Evolutionary conservation across 2,797 vertebrate genomes (phyloP).

Genomic region (Gambelia wislizenii): DNA sequence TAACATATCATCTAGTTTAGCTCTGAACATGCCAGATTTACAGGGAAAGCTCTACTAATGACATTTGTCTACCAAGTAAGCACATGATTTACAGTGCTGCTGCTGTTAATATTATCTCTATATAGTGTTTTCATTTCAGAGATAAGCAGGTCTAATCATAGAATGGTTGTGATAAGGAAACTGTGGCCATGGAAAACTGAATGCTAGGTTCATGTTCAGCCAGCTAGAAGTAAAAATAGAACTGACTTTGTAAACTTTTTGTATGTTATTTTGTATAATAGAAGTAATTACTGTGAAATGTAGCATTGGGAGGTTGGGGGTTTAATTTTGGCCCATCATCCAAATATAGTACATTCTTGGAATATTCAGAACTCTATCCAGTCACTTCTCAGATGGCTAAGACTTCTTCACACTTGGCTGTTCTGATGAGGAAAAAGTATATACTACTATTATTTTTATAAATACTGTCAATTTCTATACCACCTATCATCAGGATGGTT

Average conservation of each 20-base stretch:
- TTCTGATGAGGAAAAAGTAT: background rate
- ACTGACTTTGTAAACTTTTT: background rate
- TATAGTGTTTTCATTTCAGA: conserved; percentile 19
- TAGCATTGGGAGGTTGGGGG: no score
- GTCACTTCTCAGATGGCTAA: no score
- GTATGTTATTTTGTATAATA: background rate
- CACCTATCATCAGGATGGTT: background rate
- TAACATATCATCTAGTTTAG: background rate
- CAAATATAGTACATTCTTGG: background rate
- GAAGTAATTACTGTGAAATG: background rate
- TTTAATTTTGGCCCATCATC: background rate
- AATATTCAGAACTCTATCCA: background rate
- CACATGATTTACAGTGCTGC: conserved; percentile 22
- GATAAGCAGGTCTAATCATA: conserved; percentile 22
- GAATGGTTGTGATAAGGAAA: conserved; percentile 7
- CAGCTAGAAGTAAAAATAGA: background rate
- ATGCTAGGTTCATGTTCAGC: background rate
- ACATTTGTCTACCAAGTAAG: background rate
- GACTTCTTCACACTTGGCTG: background rate
- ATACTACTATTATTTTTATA: background rate
- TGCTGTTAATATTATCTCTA: conserved; percentile 16
- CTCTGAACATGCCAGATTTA: background rate
- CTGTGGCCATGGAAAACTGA: background rate
- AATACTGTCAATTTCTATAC: background rate
- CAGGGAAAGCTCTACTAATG: background rate